Conservation (phyloP, 2,888 invertebrate species). For the Melanostoma scalare region DNA sequence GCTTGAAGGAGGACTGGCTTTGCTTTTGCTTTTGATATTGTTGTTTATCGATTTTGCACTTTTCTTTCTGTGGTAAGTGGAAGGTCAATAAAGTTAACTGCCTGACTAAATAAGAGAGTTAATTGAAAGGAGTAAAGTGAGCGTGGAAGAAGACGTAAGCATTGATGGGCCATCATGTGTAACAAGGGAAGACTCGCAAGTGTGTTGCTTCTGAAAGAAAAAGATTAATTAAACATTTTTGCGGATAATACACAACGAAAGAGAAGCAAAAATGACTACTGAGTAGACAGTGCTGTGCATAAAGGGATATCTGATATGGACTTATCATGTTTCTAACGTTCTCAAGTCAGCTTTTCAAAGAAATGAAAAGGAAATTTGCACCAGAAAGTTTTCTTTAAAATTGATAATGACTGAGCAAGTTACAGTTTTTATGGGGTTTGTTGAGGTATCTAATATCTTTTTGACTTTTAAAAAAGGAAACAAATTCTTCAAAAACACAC, state of each 20-base stretch:
- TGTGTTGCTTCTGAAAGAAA: background rate
- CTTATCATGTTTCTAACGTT: too few relatives aligned
- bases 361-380: too few relatives aligned
- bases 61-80: slow-evolving; percentile 44
- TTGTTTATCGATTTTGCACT: slow-evolving; percentile 51
- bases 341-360: too few relatives aligned
- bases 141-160: slow-evolving; percentile 4
- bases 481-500: too few relatives aligned
- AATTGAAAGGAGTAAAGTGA: slow-evolving; percentile 29
- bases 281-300: too few relatives aligned
- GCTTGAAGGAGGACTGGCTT: slow-evolving; percentile 1
- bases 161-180: background rate
- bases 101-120: slow-evolving; percentile 58
- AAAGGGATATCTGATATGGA: too few relatives aligned
- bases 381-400: too few relatives aligned
- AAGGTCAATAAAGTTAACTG: slow-evolving; percentile 59
- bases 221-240: slow-evolving; percentile 14
- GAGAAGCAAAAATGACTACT: too few relatives aligned
- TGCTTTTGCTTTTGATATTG: background rate
- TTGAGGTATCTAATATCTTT: too few relatives aligned
- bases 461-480: too few relatives aligned
- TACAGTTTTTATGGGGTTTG: too few relatives aligned
- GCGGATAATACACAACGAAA: background rate
- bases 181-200: slow-evolving; percentile 16
- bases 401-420: too few relatives aligned